Percentiles rank a stretch among this genome's conserved stretches.
phyloP scores from a whole-genome alignment of 2,888 invertebrate genomes.

The Sinotaia quadrata region DNA sequence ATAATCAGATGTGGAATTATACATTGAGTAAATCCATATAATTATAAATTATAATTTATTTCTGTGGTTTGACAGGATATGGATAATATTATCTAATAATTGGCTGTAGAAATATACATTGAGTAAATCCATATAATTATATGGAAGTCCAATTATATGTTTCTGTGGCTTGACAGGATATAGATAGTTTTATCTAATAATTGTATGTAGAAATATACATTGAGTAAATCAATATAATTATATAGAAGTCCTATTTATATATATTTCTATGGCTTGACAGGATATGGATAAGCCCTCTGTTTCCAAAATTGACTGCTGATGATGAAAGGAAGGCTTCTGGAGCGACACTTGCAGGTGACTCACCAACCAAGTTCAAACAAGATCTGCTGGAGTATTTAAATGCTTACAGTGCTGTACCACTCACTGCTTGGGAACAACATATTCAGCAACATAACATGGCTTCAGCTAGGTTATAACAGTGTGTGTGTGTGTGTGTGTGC shows the following conservation, averaged over 20 bases:
- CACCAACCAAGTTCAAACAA: conserved; percentile 86
- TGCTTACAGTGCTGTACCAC: conserved; percentile 80
- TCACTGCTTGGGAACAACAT: conserved; percentile 83
- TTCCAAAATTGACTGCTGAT: conserved; percentile 75
- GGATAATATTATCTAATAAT: too few relatives aligned
- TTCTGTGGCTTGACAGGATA: too few relatives aligned
- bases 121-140: too few relatives aligned
- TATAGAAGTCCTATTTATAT: not conserved
- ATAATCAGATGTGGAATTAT: too few relatives aligned
- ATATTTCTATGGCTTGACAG: conserved; percentile 72
- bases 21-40: too few relatives aligned
- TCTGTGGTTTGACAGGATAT: too few relatives aligned
- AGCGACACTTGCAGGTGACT: conserved; percentile 79
- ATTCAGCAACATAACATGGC: conserved; percentile 88
- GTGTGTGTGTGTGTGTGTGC: not conserved
- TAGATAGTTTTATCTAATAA: too few relatives aligned
- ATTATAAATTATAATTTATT: too few relatives aligned
- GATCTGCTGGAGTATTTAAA: conserved; percentile 84
- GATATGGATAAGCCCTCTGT: conserved; percentile 89
- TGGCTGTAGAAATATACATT: too few relatives aligned
- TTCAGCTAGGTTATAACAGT: conserved; percentile 78
- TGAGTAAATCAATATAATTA: too few relatives aligned
- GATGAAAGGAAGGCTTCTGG: conserved; percentile 27
- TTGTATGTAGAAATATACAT: too few relatives aligned
- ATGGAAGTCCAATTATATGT: too few relatives aligned